These are phyloP conservation scores for Poeciliopsis presidionis DNA, from an alignment of 2,797 vertebrate species.

Conservation along the genomic window DNA sequence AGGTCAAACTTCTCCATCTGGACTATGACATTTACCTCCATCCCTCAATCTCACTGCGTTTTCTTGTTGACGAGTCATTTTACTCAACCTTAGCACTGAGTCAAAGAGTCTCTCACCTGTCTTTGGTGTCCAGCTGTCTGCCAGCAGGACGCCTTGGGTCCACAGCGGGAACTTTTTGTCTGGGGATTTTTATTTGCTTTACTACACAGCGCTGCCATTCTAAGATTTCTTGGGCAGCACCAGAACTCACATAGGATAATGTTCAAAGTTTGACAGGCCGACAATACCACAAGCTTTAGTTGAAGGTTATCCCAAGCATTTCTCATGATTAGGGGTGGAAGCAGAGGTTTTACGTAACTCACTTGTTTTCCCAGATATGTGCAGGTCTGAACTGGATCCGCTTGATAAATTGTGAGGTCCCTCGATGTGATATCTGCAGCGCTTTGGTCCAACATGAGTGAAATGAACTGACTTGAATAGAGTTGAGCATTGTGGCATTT, in stretches of 20 bases:
- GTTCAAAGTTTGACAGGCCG: background rate
- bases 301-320: background rate
- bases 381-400: background rate
- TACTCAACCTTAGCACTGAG: conserved; percentile 14
- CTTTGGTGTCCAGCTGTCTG: conserved; percentile 23
- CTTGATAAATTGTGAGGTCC: background rate
- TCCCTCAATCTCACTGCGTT: background rate
- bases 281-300: background rate
- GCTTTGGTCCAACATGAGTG: background rate
- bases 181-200: conserved; percentile 10
- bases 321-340: background rate
- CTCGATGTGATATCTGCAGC: background rate
- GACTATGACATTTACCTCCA: conserved; percentile 29
- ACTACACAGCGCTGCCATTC: background rate
- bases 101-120: conserved; percentile 12
- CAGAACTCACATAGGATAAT: background rate
- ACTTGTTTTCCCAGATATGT: background rate
- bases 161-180: conserved; percentile 3
- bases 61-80: background rate
- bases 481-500: background rate
- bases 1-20: conserved; percentile 38
- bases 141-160: conserved; percentile 24
- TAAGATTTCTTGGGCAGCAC: background rate
- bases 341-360: background rate
- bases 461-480: background rate